Conservation (phyloP, 2,797 vertebrate genomes). For the Sebastes nivosus region DNA sequence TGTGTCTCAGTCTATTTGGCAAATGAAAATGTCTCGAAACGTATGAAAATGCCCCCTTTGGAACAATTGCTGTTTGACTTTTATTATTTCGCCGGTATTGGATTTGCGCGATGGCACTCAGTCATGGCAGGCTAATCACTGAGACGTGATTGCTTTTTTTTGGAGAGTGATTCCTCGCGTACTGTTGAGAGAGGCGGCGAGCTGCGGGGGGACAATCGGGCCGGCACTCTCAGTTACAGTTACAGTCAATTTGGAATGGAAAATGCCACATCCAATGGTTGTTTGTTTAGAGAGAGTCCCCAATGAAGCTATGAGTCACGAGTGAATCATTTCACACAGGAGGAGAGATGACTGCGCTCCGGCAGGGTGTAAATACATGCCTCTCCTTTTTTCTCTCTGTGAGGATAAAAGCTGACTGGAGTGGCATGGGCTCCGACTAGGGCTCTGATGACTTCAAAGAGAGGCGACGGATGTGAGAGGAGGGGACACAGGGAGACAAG, state of each 20-base stretch:
- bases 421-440: slow-evolving; percentile 57
- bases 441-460: slow-evolving; percentile 78
- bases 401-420: slow-evolving; percentile 78
- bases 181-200: slow-evolving; percentile 57
- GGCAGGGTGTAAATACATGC: slow-evolving; percentile 67
- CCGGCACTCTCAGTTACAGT: slow-evolving; percentile 63
- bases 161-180: slow-evolving; percentile 47
- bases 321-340: slow-evolving; percentile 76
- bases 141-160: slow-evolving; percentile 53
- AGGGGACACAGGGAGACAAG: slow-evolving; percentile 51
- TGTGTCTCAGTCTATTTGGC: slow-evolving; percentile 23
- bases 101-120: slow-evolving; percentile 41
- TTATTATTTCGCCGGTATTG: slow-evolving; percentile 47
- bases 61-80: slow-evolving; percentile 48
- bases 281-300: slow-evolving; percentile 72
- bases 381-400: slow-evolving; percentile 48
- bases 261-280: slow-evolving; percentile 62
- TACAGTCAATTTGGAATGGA: slow-evolving; percentile 65
- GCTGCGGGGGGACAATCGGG: slow-evolving; percentile 59
- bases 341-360: slow-evolving; percentile 70
- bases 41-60: slow-evolving; percentile 52
- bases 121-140: slow-evolving; percentile 61
- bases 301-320: slow-evolving; percentile 74
- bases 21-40: slow-evolving; percentile 39
- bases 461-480: slow-evolving; percentile 66